A percentile compares a stretch with the other conserved stretches of the same genome.
Evolutionary conservation across 1,140 invertebrate genomes (phyloP).

Genomic region (Musca vetustissima): DNA sequence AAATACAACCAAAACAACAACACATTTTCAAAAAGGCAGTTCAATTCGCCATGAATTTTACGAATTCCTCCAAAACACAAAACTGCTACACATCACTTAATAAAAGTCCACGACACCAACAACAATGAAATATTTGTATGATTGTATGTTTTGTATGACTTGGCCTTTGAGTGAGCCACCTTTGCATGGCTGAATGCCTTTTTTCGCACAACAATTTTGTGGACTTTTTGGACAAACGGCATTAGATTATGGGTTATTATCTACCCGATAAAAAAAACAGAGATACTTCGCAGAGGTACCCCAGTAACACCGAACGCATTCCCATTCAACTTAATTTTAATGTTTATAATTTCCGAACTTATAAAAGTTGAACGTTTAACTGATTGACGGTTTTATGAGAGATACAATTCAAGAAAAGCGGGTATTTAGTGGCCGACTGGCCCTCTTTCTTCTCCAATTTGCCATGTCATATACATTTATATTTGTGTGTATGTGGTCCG

Average conservation of each 20-base stretch:
- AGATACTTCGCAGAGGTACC: background rate
- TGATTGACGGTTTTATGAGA: slow-evolving; percentile 39
- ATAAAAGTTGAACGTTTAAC: slow-evolving; percentile 42
- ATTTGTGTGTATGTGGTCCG: too few relatives aligned
- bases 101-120: background rate
- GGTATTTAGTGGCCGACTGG: background rate
- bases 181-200: background rate
- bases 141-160: slow-evolving; percentile 22
- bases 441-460: too few relatives aligned
- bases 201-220: too few relatives aligned
- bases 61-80: too few relatives aligned
- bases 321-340: slow-evolving; percentile 19
- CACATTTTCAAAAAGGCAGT: background rate
- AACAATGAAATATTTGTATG: slow-evolving; percentile 11
- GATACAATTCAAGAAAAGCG: slow-evolving; percentile 33
- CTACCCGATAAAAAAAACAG: background rate
- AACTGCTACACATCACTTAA: too few relatives aligned
- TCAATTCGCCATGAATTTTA: too few relatives aligned
- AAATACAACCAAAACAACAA: background rate
- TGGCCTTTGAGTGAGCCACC: background rate
- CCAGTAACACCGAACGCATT: too few relatives aligned
- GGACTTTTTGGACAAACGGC: slow-evolving; percentile 26
- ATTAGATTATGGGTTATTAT: slow-evolving; percentile 28
- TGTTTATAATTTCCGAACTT: slow-evolving; percentile 38
- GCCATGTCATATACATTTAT: too few relatives aligned